phyloP scores from a whole-genome alignment of 1,140 invertebrate species.

The Panagrolaimus sp. region DNA sequence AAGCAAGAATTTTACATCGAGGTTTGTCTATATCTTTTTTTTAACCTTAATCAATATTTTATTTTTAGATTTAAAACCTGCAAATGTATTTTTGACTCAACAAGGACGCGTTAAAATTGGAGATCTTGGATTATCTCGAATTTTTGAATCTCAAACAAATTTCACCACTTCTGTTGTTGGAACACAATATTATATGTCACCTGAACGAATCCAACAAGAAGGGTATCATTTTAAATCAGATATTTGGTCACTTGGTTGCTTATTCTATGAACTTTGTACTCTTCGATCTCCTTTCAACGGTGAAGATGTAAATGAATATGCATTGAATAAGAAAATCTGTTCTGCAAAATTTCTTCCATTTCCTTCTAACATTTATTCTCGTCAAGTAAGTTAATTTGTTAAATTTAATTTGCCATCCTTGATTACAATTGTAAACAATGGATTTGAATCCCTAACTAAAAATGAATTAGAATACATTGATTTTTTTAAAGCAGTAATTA shows the following conservation, averaged over 20 bases:
- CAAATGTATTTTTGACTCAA: conserved; percentile 14
- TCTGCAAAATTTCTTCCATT: background rate
- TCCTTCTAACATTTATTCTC: background rate
- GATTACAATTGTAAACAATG: too few relatives aligned
- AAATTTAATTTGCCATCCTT: too few relatives aligned
- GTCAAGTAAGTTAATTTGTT: background rate
- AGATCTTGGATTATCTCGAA: conserved; percentile 18
- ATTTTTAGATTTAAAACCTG: conserved; percentile 27
- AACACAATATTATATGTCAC: conserved; percentile 21
- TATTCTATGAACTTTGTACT: conserved; percentile 19
- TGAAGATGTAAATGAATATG: background rate
- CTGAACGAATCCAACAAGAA: conserved; percentile 11
- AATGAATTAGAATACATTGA: too few relatives aligned
- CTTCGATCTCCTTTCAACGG: background rate
- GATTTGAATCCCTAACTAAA: too few relatives aligned
- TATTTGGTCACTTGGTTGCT: conserved; percentile 22
- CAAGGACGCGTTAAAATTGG: conserved; percentile 16
- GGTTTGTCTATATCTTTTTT: background rate
- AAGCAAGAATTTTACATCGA: conserved; percentile 19
- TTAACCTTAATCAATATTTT: background rate
- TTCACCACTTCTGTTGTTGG: conserved; percentile 4
- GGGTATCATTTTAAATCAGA: conserved; percentile 21
- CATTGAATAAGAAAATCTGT: background rate
- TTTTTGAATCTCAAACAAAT: conserved; percentile 7
- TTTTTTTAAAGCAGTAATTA: too few relatives aligned